Conservation (phyloP, 2,113 vertebrate genomes). For the Sialia sialis region DNA sequence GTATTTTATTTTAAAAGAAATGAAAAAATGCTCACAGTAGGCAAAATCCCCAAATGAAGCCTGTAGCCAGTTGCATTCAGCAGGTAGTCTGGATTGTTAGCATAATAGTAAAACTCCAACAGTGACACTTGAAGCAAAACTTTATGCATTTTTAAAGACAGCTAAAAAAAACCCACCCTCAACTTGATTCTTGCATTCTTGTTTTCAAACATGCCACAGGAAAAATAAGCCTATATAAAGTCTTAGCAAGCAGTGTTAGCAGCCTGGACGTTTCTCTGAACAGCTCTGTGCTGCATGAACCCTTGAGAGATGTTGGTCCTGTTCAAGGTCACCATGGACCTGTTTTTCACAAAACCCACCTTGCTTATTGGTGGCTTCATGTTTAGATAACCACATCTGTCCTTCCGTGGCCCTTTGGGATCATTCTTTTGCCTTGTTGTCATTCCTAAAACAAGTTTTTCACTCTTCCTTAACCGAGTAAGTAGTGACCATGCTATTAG, state of each 20-base stretch:
- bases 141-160: constrained; percentile 62
- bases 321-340: background rate
- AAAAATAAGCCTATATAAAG: background rate
- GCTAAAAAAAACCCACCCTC: background rate
- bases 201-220: background rate
- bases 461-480: background rate
- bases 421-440: background rate
- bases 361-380: background rate
- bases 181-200: background rate
- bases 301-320: background rate
- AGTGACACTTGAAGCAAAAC: constrained; percentile 62
- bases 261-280: background rate
- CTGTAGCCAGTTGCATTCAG: constrained; percentile 33
- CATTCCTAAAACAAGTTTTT: background rate
- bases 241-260: background rate
- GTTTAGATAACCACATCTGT: background rate
- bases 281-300: background rate
- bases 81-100: constrained; percentile 37
- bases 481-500: background rate
- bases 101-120: constrained; percentile 58
- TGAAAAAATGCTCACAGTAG: constrained; percentile 49
- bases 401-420: background rate
- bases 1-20: constrained; percentile 48
- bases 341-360: background rate
- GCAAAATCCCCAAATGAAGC: constrained; percentile 46